Base-by-base conservation (phyloP, 2,113 vertebrate species). In the Lutjanus erythropterus region DNA sequence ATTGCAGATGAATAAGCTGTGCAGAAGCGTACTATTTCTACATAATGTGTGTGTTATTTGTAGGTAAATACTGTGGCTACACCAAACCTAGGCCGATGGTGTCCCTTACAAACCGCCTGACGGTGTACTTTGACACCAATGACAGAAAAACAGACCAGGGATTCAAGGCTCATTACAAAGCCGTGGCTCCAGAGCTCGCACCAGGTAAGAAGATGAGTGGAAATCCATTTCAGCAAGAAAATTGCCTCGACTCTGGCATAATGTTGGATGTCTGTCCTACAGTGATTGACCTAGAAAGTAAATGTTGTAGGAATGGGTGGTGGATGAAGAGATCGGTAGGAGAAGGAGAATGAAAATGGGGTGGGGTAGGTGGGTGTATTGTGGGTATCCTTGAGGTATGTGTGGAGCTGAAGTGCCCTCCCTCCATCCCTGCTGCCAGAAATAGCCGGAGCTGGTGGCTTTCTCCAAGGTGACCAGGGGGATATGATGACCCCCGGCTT, bases 51-150 rank as follows among this genome's bases (percentile, higher is more conserved):
- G 39, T 71, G 11, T 1, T 80, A 37, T 76, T 25, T 80, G 14
- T 55, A 95, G 95, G 94, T 42, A 95, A 87, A 89, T 94, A 89
- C 86, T 96, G 95, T 53, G 95, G 94, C 33, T 84, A 90, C 80
- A 75, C 37, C 58, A 92, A 74, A 58, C 94, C 95, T 0, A 90
- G 72, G 41, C 91, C 93, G 0, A 10, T 94, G 7, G 94, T 95
- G 64, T 88, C 93, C 1, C 79, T 94, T 49, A 92, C 94, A 65
- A 95, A 94, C 89, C 89, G 16, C 10, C 56, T 96, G 80, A 87
- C 68, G 0, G 81, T 96, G 37, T 89, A 86, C 80, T 96, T 95
- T 9, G 84, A 91, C 77, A 93, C 91, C 73, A 95, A 95, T 15
- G 92, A 94, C 41, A 83, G 80, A 72, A 67, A 73, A 55, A 94